phyloP scores from a whole-genome alignment of 1,140 invertebrate species.

The Cylas formicarius region DNA sequence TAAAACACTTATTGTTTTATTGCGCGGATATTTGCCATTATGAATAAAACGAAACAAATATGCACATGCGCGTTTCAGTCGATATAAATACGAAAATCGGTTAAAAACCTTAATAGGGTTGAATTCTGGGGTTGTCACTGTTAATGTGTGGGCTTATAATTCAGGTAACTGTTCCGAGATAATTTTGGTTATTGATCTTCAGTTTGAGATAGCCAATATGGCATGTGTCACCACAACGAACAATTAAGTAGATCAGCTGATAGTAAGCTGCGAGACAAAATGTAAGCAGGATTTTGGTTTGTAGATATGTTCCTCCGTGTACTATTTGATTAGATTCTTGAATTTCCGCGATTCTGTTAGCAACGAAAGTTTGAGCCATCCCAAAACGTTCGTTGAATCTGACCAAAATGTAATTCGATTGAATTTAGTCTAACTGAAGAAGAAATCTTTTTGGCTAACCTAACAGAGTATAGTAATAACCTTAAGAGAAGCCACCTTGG shows the following conservation, averaged over 20 bases:
- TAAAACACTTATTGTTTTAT: neutral
- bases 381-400: slow-evolving; percentile 14
- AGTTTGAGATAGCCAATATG: slow-evolving; percentile 8
- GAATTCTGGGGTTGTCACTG: neutral
- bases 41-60: slow-evolving; percentile 15
- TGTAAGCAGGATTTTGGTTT: slow-evolving; percentile 18
- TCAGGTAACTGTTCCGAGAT: neutral
- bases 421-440: neutral
- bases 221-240: slow-evolving; percentile 20
- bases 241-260: slow-evolving; percentile 4
- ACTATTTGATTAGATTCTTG: slow-evolving; percentile 4
- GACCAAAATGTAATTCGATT: slow-evolving; percentile 3
- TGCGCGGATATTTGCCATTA: slow-evolving; percentile 2
- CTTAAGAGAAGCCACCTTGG: too few species aligned
- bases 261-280: slow-evolving; percentile 7
- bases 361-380: slow-evolving; percentile 23
- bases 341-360: slow-evolving; percentile 16
- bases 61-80: slow-evolving; percentile 6
- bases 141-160: neutral
- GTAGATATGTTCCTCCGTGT: slow-evolving; percentile 12
- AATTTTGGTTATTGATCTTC: neutral
- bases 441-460: neutral
- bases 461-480: slow-evolving; percentile 17
- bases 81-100: neutral
- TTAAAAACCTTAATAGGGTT: neutral